A percentile compares a stretch with the other conserved stretches of the same genome.
Evolutionary conservation across 2,113 vertebrate genomes (phyloP).

Genomic region (Thermophis baileyi): DNA sequence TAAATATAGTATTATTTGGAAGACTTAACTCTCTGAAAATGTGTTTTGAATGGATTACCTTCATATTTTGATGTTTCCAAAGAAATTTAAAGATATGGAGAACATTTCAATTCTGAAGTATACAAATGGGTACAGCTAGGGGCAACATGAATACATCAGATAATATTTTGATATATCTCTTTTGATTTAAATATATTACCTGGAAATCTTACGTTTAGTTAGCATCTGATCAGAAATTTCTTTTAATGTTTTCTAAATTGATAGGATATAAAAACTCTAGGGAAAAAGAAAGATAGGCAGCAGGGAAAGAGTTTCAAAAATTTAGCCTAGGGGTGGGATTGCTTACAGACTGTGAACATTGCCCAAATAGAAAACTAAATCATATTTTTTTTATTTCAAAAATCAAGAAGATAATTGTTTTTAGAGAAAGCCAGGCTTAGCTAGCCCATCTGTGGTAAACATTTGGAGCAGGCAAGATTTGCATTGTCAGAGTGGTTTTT

Average conservation of each 20-base stretch:
- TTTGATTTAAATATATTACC: neutral
- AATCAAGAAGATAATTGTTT: neutral
- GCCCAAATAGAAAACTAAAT: conserved; percentile 11
- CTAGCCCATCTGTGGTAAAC: neutral
- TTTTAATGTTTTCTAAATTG: neutral
- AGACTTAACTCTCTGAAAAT: neutral
- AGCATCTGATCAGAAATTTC: neutral
- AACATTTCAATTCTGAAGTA: neutral
- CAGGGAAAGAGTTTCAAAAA: neutral
- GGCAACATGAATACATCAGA: neutral
- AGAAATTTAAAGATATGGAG: neutral
- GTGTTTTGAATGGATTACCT: neutral
- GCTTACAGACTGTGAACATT: conserved; percentile 2
- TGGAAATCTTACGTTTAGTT: neutral
- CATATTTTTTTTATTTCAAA: conserved; percentile 9
- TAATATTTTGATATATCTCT: neutral
- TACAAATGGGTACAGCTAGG: neutral
- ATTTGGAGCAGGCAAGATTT: neutral
- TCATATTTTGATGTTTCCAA: neutral
- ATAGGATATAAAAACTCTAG: neutral
- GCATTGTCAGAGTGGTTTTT: neutral
- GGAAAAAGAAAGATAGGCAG: neutral
- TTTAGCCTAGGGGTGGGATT: neutral
- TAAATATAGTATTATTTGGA: neutral
- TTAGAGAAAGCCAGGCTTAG: neutral